A percentile compares a stretch with the other conserved stretches of the same genome.
These are phyloP conservation scores for Eueides isabella DNA, from an alignment of 1,140 invertebrate species.

Conservation along the genomic window DNA sequence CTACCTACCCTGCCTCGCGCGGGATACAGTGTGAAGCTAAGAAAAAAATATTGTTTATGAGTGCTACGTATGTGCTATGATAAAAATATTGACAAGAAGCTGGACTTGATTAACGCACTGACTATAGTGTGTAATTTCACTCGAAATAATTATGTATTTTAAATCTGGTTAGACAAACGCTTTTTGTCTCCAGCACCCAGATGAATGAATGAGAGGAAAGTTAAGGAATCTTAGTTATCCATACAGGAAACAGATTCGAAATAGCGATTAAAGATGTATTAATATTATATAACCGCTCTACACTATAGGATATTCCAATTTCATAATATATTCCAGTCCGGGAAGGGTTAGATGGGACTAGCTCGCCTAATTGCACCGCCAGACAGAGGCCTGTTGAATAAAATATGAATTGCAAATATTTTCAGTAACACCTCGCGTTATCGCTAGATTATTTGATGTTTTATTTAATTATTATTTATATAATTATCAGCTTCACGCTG, in stretches of 20 bases:
- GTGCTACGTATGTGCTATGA: too few relatives aligned
- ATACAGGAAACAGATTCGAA: neutral
- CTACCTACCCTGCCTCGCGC: too few relatives aligned
- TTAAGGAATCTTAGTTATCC: neutral
- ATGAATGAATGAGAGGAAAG: too few relatives aligned
- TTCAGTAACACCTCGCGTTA: slow-evolving; percentile 13
- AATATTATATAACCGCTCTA: neutral
- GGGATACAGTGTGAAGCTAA: too few relatives aligned
- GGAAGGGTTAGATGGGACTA: slow-evolving; percentile 19
- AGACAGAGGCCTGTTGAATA: slow-evolving; percentile 18
- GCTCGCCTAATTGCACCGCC: slow-evolving; percentile 21
- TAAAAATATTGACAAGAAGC: too few relatives aligned
- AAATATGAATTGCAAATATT: slow-evolving; percentile 28
- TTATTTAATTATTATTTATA: neutral
- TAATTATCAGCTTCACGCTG: too few relatives aligned
- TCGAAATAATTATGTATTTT: too few relatives aligned
- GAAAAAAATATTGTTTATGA: too few relatives aligned
- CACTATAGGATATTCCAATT: neutral
- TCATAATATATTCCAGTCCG: slow-evolving; percentile 22
- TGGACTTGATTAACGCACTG: too few relatives aligned
- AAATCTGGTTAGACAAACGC: too few relatives aligned
- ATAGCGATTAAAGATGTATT: slow-evolving; percentile 7
- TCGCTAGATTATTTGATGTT: neutral
- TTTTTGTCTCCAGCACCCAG: too few relatives aligned
- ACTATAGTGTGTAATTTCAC: too few relatives aligned